These are phyloP conservation scores for Cryptosula pallasiana DNA, from an alignment of 2,888 invertebrate species.

Conservation along the genomic window DNA sequence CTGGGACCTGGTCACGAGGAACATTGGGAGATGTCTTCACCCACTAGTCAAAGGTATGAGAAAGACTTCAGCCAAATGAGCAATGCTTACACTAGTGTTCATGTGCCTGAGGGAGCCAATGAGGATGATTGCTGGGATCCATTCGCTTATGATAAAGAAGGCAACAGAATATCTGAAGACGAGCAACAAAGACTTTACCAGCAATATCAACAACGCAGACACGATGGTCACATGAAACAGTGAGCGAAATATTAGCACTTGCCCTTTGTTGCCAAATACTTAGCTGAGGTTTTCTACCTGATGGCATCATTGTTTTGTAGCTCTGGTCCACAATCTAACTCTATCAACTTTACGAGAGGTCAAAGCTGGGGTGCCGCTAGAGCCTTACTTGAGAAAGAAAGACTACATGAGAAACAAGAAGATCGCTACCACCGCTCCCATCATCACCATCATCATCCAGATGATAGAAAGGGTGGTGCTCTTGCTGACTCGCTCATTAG, in stretches of 20 bases:
- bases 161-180: background rate
- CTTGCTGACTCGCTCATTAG: background rate
- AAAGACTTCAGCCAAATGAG: constrained; percentile 16
- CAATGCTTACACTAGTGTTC: background rate
- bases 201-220: background rate
- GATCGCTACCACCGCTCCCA: background rate
- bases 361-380: constrained; percentile 23
- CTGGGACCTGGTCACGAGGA: background rate
- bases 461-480: background rate
- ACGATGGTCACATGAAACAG: background rate
- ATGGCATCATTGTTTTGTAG: too few relatives aligned
- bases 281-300: too few relatives aligned
- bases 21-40: background rate
- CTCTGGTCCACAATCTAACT: background rate
- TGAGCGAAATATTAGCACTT: too few relatives aligned
- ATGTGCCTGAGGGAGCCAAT: background rate
- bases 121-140: constrained; percentile 11
- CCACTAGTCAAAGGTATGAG: background rate
- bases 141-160: constrained; percentile 4
- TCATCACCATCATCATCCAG: background rate
- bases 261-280: too few relatives aligned
- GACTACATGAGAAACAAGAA: background rate
- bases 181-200: background rate
- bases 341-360: background rate
- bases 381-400: constrained; percentile 3